Evolutionary conservation across 2,113 vertebrate species (phyloP).

Genomic region (Columba livia): DNA sequence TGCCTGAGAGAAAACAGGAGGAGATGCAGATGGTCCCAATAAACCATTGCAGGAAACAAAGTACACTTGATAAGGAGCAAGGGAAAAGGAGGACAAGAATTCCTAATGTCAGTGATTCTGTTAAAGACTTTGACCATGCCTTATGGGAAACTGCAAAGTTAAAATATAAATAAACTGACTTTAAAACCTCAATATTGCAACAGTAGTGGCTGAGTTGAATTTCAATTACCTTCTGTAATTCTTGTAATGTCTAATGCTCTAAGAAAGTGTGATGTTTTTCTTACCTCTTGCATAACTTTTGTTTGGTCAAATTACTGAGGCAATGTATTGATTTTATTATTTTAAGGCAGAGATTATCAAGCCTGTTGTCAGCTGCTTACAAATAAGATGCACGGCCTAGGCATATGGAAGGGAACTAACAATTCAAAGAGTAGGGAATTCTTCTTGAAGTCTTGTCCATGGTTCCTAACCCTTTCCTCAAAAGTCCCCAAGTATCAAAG

Average conservation of each 20-base stretch:
- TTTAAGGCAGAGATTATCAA: background rate
- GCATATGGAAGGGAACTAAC: background rate
- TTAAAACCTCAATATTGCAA: constrained; percentile 71
- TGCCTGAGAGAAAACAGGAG: constrained; percentile 69
- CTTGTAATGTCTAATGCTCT: constrained; percentile 62
- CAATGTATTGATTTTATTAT: background rate
- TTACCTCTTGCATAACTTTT: constrained; percentile 67
- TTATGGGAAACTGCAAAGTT: constrained; percentile 70
- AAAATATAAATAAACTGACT: constrained; percentile 74
- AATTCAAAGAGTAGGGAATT: background rate
- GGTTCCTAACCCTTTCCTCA: background rate
- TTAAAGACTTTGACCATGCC: constrained; percentile 71
- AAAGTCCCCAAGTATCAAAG: background rate
- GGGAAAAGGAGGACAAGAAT: constrained; percentile 68
- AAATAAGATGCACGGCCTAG: background rate
- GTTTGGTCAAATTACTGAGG: constrained; percentile 49
- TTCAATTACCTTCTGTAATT: constrained; percentile 72
- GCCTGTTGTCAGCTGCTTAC: background rate
- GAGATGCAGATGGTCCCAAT: constrained; percentile 67
- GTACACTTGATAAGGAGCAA: constrained; percentile 68
- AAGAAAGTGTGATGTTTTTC: constrained; percentile 62
- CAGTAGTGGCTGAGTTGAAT: constrained; percentile 69
- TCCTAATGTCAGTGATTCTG: constrained; percentile 67
- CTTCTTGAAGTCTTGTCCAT: background rate
- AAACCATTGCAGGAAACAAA: constrained; percentile 67